phyloP scores from a whole-genome alignment of 2,797 vertebrate genomes.

The Gambelia wislizenii region DNA sequence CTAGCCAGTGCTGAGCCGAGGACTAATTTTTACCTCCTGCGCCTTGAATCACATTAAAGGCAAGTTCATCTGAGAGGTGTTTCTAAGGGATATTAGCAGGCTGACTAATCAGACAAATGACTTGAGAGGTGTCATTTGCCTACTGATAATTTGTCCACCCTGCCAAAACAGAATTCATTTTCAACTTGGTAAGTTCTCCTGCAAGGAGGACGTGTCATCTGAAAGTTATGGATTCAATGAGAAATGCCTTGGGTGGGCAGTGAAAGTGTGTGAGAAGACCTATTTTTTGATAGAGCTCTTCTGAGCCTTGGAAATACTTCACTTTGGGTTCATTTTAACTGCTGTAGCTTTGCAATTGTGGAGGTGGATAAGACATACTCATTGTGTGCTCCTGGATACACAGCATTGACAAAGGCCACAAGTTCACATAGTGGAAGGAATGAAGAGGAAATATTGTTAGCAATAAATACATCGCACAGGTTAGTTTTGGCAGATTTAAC shows the following conservation, averaged over 20 bases:
- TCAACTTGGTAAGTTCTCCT: conserved; percentile 8
- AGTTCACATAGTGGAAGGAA: background rate
- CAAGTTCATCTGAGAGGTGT: conserved; percentile 30
- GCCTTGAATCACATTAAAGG: conserved; percentile 27
- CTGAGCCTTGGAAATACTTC: conserved; percentile 5
- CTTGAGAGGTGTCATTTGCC: conserved; percentile 16
- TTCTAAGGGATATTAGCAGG: conserved; percentile 18
- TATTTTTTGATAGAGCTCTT: background rate
- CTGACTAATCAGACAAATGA: conserved; percentile 36
- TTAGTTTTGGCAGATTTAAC: background rate
- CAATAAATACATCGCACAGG: background rate
- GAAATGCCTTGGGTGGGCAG: conserved; percentile 22
- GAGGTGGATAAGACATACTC: background rate
- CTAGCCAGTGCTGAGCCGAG: conserved; percentile 31
- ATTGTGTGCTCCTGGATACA: background rate
- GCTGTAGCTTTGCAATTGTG: background rate
- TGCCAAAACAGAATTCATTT: conserved; percentile 6
- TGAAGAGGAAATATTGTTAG: background rate
- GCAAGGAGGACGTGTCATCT: background rate
- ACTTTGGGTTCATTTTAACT: background rate
- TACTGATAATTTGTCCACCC: background rate
- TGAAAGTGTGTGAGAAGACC: background rate
- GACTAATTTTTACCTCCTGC: conserved; percentile 34
- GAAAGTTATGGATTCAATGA: background rate
- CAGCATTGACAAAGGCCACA: background rate